Conservation (phyloP, 1,140 invertebrate species). For the Apis laboriosa region DNA sequence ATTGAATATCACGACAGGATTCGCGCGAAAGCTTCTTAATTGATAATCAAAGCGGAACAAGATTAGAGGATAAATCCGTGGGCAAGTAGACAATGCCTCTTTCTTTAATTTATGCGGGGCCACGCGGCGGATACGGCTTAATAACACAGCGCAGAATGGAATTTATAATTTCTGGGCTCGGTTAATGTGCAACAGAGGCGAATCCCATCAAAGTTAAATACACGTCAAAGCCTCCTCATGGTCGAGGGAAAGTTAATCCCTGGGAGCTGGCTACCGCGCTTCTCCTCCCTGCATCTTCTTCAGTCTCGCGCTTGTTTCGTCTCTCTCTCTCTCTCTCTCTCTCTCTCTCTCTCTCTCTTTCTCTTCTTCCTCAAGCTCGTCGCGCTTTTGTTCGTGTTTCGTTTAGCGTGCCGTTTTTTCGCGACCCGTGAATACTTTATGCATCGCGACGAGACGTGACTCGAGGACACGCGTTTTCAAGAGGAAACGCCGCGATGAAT, state of each 20-base stretch:
- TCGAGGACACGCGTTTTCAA: neutral
- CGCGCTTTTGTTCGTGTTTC: neutral
- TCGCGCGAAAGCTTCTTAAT: too few relatives aligned
- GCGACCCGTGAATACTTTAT: slow-evolving; percentile 22
- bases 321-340: slow-evolving; percentile 3
- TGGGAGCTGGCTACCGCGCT: slow-evolving; percentile 12
- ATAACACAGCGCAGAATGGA: neutral
- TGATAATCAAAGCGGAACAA: neutral
- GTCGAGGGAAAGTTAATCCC: slow-evolving; percentile 39
- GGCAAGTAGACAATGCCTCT: neutral
- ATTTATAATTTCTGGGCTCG: slow-evolving; percentile 25
- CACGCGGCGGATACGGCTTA: neutral
- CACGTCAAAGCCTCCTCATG: slow-evolving; percentile 46
- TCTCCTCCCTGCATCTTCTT: neutral
- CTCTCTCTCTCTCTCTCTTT: neutral
- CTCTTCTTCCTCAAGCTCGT: neutral
- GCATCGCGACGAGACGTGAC: neutral
- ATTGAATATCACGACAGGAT: too few relatives aligned
- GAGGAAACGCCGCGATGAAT: neutral
- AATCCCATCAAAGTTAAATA: slow-evolving; percentile 64
- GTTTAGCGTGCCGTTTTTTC: neutral
- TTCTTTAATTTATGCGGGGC: neutral
- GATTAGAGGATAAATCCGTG: neutral
- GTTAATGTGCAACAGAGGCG: slow-evolving; percentile 3
- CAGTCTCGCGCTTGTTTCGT: slow-evolving; percentile 41